phyloP scores from a whole-genome alignment of 2,888 invertebrate species.

The Meghimatium bilineatum region DNA sequence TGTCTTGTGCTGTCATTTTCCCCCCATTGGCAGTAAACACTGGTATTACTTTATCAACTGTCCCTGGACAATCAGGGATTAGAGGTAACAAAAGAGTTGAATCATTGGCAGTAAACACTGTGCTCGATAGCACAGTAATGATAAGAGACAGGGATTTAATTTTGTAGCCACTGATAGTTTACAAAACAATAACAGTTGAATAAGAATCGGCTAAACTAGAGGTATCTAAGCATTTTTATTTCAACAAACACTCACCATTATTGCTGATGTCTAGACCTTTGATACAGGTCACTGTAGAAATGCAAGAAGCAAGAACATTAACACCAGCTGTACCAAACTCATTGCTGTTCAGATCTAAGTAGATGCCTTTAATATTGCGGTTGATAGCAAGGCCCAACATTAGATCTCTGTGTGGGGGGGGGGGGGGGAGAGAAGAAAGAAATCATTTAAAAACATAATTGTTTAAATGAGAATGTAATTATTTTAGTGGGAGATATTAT shows the following conservation, averaged over 20 bases:
- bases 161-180: too few species aligned
- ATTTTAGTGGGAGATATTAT: background rate
- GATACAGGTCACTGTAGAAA: conserved; percentile 92
- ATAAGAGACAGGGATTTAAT: too few species aligned
- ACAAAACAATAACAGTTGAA: too few species aligned
- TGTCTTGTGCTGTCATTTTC: too few species aligned
- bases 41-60: too few species aligned
- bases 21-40: too few species aligned
- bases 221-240: background rate
- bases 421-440: too few species aligned
- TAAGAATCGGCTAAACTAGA: too few species aligned
- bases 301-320: conserved; percentile 90
- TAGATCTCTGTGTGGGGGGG: conserved; percentile 89
- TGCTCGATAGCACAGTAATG: too few species aligned
- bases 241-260: conserved; percentile 84
- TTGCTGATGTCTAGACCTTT: conserved; percentile 93
- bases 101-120: too few species aligned
- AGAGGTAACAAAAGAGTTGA: too few species aligned
- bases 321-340: conserved; percentile 90
- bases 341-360: conserved; percentile 91
- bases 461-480: background rate
- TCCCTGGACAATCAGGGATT: too few species aligned
- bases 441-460: background rate
- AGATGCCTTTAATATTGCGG: conserved; percentile 91
- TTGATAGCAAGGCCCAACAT: conserved; percentile 95